phyloP scores from a whole-genome alignment of 1,140 invertebrate species.

The Calliphora vicina region DNA sequence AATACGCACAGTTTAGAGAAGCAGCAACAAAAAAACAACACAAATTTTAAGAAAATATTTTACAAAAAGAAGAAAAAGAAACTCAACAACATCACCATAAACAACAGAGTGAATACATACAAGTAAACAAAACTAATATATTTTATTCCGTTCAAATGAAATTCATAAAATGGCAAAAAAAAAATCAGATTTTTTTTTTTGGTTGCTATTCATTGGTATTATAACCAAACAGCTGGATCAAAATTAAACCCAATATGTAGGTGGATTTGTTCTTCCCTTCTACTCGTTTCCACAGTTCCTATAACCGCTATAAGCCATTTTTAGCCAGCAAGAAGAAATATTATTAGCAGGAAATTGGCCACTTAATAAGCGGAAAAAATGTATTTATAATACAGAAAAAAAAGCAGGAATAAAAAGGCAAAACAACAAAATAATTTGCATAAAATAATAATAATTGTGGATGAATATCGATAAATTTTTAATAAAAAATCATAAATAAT shows the following conservation, averaged over 20 bases:
- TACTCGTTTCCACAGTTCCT: not conserved
- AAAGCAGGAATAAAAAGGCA: not conserved
- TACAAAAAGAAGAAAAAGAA: not conserved
- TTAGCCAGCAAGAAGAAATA: not conserved
- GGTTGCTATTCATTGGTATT: not conserved
- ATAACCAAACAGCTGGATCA: not conserved
- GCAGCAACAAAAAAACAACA: slow-evolving; percentile 2
- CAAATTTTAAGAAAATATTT: not conserved
- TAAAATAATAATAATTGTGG: slow-evolving; percentile 1
- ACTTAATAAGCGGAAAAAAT: slow-evolving; percentile 25
- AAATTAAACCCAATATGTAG: not conserved
- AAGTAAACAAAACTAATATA: not conserved
- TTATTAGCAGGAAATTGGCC: slow-evolving; percentile 26
- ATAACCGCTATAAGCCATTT: not conserved
- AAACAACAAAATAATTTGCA: not conserved
- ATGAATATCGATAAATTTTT: not conserved
- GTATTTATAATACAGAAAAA: slow-evolving; percentile 2
- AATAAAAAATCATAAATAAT: no score
- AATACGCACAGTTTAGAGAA: slow-evolving; percentile 23
- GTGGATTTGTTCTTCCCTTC: slow-evolving; percentile 17
- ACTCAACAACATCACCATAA: not conserved
- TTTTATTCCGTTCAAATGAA: not conserved
- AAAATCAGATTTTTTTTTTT: not conserved
- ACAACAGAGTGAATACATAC: not conserved
- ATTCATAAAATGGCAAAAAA: not conserved